Evolutionary conservation across 2,888 invertebrate species (phyloP), one percentile per base, ranked within the genome.

Genomic region (Mythimna lalbum): DNA sequence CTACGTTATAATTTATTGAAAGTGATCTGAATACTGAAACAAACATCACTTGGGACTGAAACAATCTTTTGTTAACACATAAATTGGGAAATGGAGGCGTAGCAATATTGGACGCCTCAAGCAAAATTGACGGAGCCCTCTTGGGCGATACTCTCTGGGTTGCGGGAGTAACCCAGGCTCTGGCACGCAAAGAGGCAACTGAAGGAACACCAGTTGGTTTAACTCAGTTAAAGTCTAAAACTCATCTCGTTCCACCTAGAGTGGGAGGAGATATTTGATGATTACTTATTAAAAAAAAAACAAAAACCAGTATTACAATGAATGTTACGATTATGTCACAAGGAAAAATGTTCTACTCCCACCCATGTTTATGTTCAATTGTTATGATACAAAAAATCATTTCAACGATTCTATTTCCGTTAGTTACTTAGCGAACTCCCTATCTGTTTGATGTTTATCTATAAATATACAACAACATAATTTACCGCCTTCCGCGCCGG

Each of bases 1-100:
- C 52, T 56, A 67, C 73, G 69, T 27, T 47, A 56, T 76, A 76
- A 76, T 76, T 76, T 72, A 81, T 73, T 76, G 80, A 69, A 73
- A 72, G 66, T 65, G 50, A 71, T 57, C 68, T 81, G 71, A 81
- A 76, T 80, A 67, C 64, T 71, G 70, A 70, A 67, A 31, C 57
- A 39, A 64, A 23, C 47, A n/a, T 39, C n/a, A 27, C 43, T 33
- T 43, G n/a, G 33, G 33, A 39, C 19, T 10, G 19, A 61, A 61
- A 21, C 31, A 50, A 23, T 14, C 27, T 19, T 60, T 63, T 53
- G 27, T 47, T 27, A 43, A 19, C 21, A 52, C 10, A 21, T 55
- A 21, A 23, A 53, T 52, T 21, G 12, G n/a, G 7, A 43, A 50
- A 27, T 33, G 23, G 19, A 10, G 33, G 19, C 62, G 49, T 53